These are phyloP conservation scores for Agrochola litura DNA, from an alignment of 2,888 invertebrate species.

Conservation along the genomic window DNA sequence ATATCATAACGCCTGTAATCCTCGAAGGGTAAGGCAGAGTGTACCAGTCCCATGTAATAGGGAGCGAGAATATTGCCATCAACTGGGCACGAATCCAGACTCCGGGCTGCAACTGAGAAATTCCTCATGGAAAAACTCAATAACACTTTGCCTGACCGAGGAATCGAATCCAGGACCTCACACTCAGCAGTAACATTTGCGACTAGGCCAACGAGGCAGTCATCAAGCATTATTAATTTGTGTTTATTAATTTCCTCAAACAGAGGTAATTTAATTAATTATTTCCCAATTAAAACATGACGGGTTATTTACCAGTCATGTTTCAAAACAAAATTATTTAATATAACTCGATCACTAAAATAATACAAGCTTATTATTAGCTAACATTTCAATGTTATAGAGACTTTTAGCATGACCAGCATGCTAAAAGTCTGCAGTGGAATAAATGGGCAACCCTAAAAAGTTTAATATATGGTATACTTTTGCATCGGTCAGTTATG, in stretches of 20 bases:
- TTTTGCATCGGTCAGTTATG: too few species aligned
- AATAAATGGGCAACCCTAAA: too few species aligned
- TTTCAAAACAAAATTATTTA: neutral
- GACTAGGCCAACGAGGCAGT: neutral
- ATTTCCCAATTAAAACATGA: neutral
- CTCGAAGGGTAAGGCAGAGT: neutral
- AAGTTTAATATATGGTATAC: too few species aligned
- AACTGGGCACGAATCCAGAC: neutral
- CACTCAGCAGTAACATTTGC: neutral
- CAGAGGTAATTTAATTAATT: neutral
- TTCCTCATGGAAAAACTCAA: too few species aligned
- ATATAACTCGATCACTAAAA: constrained; percentile 3
- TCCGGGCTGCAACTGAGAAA: neutral
- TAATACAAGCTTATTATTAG: neutral
- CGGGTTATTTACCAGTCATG: too few species aligned
- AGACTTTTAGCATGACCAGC: too few species aligned
- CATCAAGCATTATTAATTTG: neutral
- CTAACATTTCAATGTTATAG: neutral
- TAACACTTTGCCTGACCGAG: neutral
- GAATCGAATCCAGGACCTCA: neutral
- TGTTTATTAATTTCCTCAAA: neutral
- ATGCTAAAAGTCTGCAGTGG: too few species aligned
- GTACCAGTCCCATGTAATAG: neutral
- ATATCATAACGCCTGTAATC: neutral
- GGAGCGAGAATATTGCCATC: neutral